Evolutionary conservation across 2,113 vertebrate genomes (phyloP).

Genomic region (Leptosomus discolor): DNA sequence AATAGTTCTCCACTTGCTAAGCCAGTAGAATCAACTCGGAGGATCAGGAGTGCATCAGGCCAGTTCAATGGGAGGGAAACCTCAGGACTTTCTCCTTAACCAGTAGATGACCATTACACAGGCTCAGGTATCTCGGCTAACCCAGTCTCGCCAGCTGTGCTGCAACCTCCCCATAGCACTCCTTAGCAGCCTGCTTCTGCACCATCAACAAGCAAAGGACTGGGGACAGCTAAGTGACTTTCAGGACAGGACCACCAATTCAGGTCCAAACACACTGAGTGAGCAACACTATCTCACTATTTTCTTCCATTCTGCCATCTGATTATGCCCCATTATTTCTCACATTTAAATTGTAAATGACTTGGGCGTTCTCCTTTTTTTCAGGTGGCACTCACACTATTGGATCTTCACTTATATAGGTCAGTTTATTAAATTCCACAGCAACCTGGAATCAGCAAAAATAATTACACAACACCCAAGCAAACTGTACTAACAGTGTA

Average conservation of each 20-base stretch:
- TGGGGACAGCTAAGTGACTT: not conserved
- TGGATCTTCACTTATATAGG: not conserved
- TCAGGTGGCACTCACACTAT: not conserved
- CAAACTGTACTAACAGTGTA: rapidly evolving
- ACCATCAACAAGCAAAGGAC: not conserved
- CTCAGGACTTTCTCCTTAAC: not conserved
- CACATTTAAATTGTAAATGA: not conserved
- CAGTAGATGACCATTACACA: rapidly evolving
- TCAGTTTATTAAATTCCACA: not conserved
- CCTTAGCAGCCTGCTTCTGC: not conserved
- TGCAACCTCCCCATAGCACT: not conserved
- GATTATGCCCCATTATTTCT: not conserved
- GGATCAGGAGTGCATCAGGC: not conserved
- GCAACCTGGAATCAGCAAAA: not conserved
- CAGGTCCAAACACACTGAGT: not conserved
- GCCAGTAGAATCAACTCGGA: not conserved
- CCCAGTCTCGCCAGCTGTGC: not conserved
- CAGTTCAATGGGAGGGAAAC: not conserved
- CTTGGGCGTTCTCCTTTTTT: not conserved
- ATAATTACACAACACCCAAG: not conserved
- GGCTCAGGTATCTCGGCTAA: not conserved
- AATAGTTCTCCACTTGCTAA: not conserved
- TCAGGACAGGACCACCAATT: not conserved
- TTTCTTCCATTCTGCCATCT: not conserved
- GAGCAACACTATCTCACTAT: not conserved